Base-by-base conservation (phyloP, 2,888 invertebrate genomes). In the Hydropsyche betteni region DNA sequence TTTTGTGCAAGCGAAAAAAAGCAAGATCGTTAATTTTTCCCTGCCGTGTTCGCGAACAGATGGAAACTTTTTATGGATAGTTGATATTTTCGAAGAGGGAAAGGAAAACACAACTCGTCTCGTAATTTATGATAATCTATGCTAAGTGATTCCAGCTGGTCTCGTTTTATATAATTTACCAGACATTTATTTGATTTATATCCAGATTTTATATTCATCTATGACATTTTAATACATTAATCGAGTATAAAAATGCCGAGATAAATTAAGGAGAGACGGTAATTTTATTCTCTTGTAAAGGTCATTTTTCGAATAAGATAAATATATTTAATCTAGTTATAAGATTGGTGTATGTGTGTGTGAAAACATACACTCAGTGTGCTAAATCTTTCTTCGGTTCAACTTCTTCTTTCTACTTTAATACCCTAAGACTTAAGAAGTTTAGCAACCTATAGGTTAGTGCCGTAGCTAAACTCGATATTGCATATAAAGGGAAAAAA, bases 161-260 rank as follows among this genome's bases (percentile, higher is more conserved):
- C 72, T 44, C 72, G 34, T 72, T 72, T 58, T 34, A 55, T 72
- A 72, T 72, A 72, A 72, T 72, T 72, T 72, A 36, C 61, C 72
- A 55, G 72, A 72, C 72, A 58, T 72, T 72, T 72, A 72, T 72
- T 72, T 72, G 72, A 72, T 72, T 72, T 72, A 72, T 58, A 58
- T 72, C 44, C 72, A n/a, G 36, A 70, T 70, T 70, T 53, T 34
- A 53, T 70, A 70, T 70, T 70, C 70, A 70, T 70, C 70, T 53
- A 53, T 53, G 36, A 64, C 64, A 64, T 64, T 64, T 64, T 33
- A 64, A 64, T 64, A 64, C 33, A 64, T 34, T 12, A 36, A 64
- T 44, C 44, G 44, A 44, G 44, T 10, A 44, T 44, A 44, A 44
- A 44, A 44, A 44, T 44, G 44, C 44, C 3, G 33, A 36, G 7